These are phyloP conservation scores for Nasonia vitripennis DNA, from an alignment of 1,140 invertebrate genomes.

Conservation along the genomic window DNA sequence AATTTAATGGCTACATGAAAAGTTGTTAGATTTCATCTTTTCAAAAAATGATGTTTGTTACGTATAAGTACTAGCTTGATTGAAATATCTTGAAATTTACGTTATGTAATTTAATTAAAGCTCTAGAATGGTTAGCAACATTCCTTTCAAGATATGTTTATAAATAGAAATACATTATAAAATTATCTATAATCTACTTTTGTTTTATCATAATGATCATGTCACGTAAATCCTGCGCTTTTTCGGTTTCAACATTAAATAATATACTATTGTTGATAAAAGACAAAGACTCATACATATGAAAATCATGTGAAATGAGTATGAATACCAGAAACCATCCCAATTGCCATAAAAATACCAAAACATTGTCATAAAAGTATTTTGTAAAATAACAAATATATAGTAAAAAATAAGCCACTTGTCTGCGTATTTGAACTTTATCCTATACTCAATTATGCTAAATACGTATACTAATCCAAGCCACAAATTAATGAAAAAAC, in stretches of 20 bases:
- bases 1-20: conserved; percentile 52
- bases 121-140: conserved; percentile 14
- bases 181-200: conserved; percentile 11
- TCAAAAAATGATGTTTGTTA: conserved; percentile 30
- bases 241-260: conserved; percentile 69
- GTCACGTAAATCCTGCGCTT: conserved; percentile 68
- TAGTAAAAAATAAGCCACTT: conserved; percentile 81
- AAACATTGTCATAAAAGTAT: conserved; percentile 78
- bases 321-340: conserved; percentile 73
- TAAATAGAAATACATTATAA: conserved; percentile 25
- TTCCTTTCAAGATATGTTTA: conserved; percentile 41
- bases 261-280: conserved; percentile 66
- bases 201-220: conserved; percentile 44
- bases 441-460: conserved; percentile 84
- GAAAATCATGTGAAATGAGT: conserved; percentile 67
- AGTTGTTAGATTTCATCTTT: conserved; percentile 21
- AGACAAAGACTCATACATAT: conserved; percentile 67
- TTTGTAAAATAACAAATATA: conserved; percentile 79
- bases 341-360: conserved; percentile 78
- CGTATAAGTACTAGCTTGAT: not conserved
- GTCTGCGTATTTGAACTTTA: conserved; percentile 82
- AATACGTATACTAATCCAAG: conserved; percentile 84
- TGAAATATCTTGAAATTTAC: not conserved
- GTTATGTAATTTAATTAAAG: conserved; percentile 34
- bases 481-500: conserved; percentile 78